Conservation (phyloP, 1,140 invertebrate genomes). For the Drosophila sp. region DNA sequence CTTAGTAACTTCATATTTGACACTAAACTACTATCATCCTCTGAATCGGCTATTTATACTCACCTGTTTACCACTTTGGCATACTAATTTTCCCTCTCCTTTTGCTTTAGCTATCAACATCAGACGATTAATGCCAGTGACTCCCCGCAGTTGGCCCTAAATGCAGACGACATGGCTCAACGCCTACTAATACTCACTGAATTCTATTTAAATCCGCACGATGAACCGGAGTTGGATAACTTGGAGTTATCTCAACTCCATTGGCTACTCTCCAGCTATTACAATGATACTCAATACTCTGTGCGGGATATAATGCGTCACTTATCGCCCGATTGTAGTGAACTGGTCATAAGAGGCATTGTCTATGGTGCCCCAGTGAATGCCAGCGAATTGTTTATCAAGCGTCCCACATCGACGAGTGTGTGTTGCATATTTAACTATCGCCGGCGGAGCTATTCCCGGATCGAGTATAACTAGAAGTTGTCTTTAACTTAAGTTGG, state of each 20-base stretch:
- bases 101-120: slow-evolving; percentile 54
- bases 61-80: slow-evolving; percentile 26
- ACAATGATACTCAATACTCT: slow-evolving; percentile 61
- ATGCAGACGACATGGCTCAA: slow-evolving; percentile 53
- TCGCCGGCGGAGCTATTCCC: slow-evolving; percentile 54
- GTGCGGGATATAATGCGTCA: slow-evolving; percentile 64
- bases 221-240: slow-evolving; percentile 41
- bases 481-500: background rate
- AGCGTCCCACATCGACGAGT: slow-evolving; percentile 67
- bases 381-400: slow-evolving; percentile 59
- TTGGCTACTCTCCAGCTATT: slow-evolving; percentile 57
- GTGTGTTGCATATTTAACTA: slow-evolving; percentile 81
- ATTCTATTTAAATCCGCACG: slow-evolving; percentile 64
- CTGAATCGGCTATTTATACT: slow-evolving; percentile 32
- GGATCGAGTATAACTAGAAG: slow-evolving; percentile 44
- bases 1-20: slow-evolving; percentile 42
- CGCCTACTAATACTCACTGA: slow-evolving; percentile 59
- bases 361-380: slow-evolving; percentile 65
- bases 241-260: slow-evolving; percentile 58
- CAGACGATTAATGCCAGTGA: slow-evolving; percentile 37
- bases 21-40: slow-evolving; percentile 22
- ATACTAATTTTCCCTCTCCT: slow-evolving; percentile 55
- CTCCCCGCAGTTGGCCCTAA: slow-evolving; percentile 39
- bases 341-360: slow-evolving; percentile 66
- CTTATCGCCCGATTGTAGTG: slow-evolving; percentile 67